Evolutionary conservation across 2,797 vertebrate species (phyloP).

Genomic region (Knipowitschia caucasica): DNA sequence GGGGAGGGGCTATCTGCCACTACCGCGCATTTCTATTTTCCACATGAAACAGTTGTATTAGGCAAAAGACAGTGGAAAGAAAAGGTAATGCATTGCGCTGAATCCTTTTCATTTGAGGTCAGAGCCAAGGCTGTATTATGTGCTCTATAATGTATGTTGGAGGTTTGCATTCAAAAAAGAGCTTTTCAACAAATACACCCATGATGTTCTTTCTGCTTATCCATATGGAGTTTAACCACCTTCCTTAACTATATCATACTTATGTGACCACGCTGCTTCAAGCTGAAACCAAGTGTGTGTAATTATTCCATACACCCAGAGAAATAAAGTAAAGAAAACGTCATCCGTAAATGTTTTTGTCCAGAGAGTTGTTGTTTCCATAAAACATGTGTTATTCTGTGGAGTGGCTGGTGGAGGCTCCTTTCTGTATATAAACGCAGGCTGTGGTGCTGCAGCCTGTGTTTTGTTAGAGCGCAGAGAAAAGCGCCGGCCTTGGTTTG

Average conservation of each 20-base stretch:
- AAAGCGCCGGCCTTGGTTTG: constrained; percentile 67
- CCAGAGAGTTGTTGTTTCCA: constrained; percentile 1
- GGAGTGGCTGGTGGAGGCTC: constrained; percentile 3
- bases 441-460: constrained; percentile 28
- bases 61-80: constrained; percentile 26
- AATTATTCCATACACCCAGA: constrained; percentile 24
- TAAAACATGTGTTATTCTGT: constrained; percentile 4
- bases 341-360: not conserved
- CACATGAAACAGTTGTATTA: constrained; percentile 32
- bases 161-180: constrained; percentile 22
- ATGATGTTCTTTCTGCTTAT: constrained; percentile 34
- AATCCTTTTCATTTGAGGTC: constrained; percentile 1
- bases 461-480: constrained; percentile 48
- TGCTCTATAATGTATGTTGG: constrained; percentile 6
- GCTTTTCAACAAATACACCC: constrained; percentile 24
- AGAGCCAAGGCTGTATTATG: constrained; percentile 17
- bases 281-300: constrained; percentile 22
- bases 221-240: constrained; percentile 30
- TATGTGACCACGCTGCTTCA: constrained; percentile 38
- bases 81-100: constrained; percentile 15
- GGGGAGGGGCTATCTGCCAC: constrained; percentile 39
- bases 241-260: constrained; percentile 36
- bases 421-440: constrained; percentile 6
- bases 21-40: constrained; percentile 36
- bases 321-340: constrained; percentile 7